phyloP scores from a whole-genome alignment of 2,888 invertebrate genomes.

The Coelogynopora nodosa region DNA sequence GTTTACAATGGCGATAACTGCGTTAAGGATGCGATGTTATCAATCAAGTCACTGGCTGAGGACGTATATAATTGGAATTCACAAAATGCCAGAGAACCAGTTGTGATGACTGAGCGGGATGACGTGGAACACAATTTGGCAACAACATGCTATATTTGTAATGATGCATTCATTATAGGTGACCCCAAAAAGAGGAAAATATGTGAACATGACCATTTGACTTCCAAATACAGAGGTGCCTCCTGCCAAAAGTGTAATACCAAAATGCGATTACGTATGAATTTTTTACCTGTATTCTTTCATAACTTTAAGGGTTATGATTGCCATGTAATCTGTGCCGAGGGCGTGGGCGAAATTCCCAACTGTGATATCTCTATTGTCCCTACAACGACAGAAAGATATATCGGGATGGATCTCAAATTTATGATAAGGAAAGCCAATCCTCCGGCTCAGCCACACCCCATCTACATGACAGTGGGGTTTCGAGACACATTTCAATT shows the following conservation, averaged over 20 bases:
- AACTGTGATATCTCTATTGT: neutral
- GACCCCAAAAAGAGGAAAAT: neutral
- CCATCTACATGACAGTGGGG: neutral
- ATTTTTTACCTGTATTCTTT: neutral
- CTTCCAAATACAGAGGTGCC: neutral
- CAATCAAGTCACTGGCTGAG: neutral
- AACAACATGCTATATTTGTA: neutral
- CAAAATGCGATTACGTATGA: neutral
- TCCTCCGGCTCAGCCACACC: neutral
- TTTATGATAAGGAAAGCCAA: neutral
- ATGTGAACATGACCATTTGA: neutral
- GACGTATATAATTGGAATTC: neutral
- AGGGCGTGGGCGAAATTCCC: neutral
- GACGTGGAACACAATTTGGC: neutral
- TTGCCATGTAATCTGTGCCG: neutral
- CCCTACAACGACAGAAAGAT: neutral
- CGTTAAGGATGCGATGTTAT: neutral
- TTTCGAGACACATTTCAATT: neutral
- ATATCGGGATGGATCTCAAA: neutral
- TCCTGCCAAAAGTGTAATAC: neutral
- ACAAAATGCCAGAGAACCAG: neutral
- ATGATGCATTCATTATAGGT: neutral
- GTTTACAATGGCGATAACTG: neutral
- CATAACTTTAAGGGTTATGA: neutral
- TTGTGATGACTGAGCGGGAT: neutral